phyloP scores from a whole-genome alignment of 2,797 vertebrate species.

The Adrianichthys oophorus region DNA sequence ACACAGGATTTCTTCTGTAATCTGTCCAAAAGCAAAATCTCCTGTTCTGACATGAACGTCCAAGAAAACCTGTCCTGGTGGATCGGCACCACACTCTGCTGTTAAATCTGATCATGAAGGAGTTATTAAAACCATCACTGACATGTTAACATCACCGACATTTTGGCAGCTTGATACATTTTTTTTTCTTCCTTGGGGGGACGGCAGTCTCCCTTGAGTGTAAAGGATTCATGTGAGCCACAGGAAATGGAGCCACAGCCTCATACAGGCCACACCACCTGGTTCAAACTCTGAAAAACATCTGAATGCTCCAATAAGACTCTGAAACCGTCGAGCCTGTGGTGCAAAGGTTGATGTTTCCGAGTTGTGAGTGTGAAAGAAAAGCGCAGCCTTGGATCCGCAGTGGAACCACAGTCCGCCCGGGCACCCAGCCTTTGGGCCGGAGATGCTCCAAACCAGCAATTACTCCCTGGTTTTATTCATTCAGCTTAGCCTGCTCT shows the following conservation, averaged over 20 bases:
- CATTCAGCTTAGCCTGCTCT: constrained; percentile 88
- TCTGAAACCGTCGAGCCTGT: not conserved
- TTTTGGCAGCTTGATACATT: constrained; percentile 25
- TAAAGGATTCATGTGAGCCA: constrained; percentile 13
- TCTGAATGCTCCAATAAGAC: constrained; percentile 2
- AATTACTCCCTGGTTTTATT: constrained; percentile 91
- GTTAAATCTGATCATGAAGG: constrained; percentile 2
- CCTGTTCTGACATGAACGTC: constrained; percentile 14
- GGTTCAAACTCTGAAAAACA: constrained; percentile 1
- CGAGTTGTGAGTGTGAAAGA: constrained; percentile 39
- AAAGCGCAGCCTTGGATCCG: constrained; percentile 72
- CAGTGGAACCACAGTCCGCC: constrained; percentile 64
- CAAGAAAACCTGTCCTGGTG: not conserved
- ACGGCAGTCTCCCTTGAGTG: constrained; percentile 6
- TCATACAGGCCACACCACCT: too few relatives aligned
- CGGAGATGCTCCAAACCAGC: constrained; percentile 85
- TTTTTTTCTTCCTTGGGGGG: not conserved
- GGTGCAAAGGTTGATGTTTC: constrained; percentile 48
- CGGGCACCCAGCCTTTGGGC: constrained; percentile 64
- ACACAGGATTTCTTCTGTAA: constrained; percentile 35
- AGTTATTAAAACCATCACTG: constrained; percentile 13
- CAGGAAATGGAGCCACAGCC: constrained; percentile 20
- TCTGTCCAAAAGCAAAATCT: not conserved
- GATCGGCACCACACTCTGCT: not conserved
- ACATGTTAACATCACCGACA: constrained; percentile 31